These are phyloP conservation scores for Drosophila mimetica DNA, from an alignment of 2,888 invertebrate genomes.

Conservation along the genomic window DNA sequence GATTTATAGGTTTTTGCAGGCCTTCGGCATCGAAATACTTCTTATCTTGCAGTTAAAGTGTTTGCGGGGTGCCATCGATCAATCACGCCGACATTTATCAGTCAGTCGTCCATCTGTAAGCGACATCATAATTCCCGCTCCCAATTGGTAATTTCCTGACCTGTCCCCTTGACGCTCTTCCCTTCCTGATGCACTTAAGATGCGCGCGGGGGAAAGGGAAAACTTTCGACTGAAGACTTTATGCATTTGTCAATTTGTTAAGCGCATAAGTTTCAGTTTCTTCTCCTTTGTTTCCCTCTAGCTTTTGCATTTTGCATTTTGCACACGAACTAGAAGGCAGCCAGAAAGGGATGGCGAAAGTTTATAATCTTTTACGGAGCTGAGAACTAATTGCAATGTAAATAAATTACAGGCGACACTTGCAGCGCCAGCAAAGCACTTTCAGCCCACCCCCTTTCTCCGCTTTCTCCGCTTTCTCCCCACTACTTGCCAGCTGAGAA, in stretches of 20 bases:
- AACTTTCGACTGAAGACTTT: conserved; percentile 33
- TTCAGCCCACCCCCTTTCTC: neutral
- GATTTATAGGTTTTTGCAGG: neutral
- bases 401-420: conserved; percentile 81
- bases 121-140: conserved; percentile 14
- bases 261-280: conserved; percentile 63
- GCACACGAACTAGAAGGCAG: neutral
- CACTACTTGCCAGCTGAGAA: too few species aligned
- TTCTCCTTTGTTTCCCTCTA: conserved; percentile 23
- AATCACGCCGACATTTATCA: conserved; percentile 12
- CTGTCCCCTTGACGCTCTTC: neutral
- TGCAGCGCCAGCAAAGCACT: conserved; percentile 47
- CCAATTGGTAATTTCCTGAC: conserved; percentile 11
- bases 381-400: conserved; percentile 82
- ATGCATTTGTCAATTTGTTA: conserved; percentile 65
- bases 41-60: neutral
- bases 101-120: conserved; percentile 2
- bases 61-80: neutral
- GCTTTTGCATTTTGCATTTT: conserved; percentile 26
- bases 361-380: conserved; percentile 81
- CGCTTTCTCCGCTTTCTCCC: neutral
- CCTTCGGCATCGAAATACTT: neutral
- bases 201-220: conserved; percentile 2
- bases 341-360: conserved; percentile 46
- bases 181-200: conserved; percentile 11